Evolutionary conservation across 2,888 invertebrate species (phyloP).

Genomic region (Hermodice carunculata): DNA sequence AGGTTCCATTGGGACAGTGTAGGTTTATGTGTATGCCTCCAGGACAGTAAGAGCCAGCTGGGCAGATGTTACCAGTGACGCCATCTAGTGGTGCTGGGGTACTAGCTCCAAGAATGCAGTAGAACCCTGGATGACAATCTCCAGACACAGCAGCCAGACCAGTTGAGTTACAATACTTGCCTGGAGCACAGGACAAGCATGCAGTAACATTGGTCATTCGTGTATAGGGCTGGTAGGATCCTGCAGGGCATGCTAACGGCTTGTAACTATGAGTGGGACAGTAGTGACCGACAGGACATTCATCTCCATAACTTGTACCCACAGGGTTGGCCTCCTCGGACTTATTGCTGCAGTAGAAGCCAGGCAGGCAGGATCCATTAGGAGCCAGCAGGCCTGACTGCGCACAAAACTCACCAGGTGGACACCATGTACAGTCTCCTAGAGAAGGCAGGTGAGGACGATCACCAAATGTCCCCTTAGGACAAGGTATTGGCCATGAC

Average conservation of each 20-base stretch:
- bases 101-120: conserved; percentile 54
- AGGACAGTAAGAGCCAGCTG: conserved; percentile 52
- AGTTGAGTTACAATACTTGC: conserved; percentile 59
- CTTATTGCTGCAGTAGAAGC: conserved; percentile 59
- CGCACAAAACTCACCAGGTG: conserved; percentile 63
- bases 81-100: conserved; percentile 57
- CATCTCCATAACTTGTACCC: conserved; percentile 57
- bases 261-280: conserved; percentile 57
- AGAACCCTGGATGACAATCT: conserved; percentile 60
- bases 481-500: conserved; percentile 53
- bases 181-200: conserved; percentile 61
- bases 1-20: conserved; percentile 65
- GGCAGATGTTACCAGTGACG: conserved; percentile 47
- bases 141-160: conserved; percentile 53
- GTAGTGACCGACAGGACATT: conserved; percentile 62
- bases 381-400: conserved; percentile 53
- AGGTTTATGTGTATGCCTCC: conserved; percentile 55
- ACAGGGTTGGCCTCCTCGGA: conserved; percentile 61
- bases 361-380: conserved; percentile 59
- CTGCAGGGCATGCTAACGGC: conserved; percentile 58
- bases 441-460: conserved; percentile 52
- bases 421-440: conserved; percentile 60
- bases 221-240: conserved; percentile 59
- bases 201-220: conserved; percentile 48
- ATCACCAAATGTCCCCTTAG: conserved; percentile 64